These are phyloP conservation scores for Muscicapa striata DNA, from an alignment of 2,797 vertebrate genomes.

Conservation along the genomic window DNA sequence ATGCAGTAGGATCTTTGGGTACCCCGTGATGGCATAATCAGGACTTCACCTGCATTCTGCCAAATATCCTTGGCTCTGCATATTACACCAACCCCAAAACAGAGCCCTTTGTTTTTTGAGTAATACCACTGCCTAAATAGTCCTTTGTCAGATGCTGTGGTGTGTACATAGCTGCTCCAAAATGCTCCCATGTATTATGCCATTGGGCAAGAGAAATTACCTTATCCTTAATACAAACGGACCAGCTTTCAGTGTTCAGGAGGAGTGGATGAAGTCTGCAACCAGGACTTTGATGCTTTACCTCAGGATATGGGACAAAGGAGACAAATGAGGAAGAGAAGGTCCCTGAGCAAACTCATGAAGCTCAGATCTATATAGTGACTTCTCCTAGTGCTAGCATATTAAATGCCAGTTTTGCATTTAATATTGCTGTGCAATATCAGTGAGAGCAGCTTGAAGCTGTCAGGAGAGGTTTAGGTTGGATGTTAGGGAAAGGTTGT, in stretches of 20 bases:
- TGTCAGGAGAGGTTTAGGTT: not conserved
- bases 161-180: not conserved
- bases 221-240: not conserved
- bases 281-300: not conserved
- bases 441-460: not conserved
- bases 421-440: not conserved
- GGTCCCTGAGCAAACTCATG: fast-evolving
- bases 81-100: not conserved
- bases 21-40: fast-evolving
- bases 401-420: not conserved
- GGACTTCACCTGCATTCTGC: fast-evolving
- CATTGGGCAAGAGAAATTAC: not conserved
- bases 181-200: not conserved
- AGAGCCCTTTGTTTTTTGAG: not conserved
- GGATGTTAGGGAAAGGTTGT: not conserved
- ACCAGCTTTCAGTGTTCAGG: not conserved
- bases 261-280: not conserved
- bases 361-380: not conserved
- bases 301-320: not conserved
- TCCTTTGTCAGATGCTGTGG: not conserved
- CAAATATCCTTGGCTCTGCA: fast-evolving
- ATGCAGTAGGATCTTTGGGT: not conserved
- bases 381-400: not conserved
- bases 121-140: not conserved
- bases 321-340: not conserved